A percentile compares a stretch with the other conserved stretches of the same genome.
Evolutionary conservation across 2,888 invertebrate genomes (phyloP).

Genomic region (Perizoma flavofasciatum): DNA sequence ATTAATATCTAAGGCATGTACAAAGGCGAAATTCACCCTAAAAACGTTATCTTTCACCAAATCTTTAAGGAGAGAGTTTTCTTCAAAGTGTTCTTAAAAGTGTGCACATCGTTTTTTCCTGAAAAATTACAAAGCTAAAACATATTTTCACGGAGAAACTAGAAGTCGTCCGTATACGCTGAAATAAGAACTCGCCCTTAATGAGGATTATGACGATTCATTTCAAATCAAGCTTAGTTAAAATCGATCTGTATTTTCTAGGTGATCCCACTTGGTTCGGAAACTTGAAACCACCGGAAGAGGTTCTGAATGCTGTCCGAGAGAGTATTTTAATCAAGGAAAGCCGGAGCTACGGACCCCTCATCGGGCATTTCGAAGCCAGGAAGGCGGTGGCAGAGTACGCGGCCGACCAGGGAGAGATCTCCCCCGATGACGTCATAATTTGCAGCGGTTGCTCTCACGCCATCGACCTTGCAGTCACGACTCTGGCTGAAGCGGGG

Average conservation of each 20-base stretch:
- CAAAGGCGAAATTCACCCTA: no score
- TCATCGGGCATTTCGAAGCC: conserved; percentile 90
- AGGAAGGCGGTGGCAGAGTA: conserved; percentile 94
- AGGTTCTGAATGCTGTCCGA: conserved; percentile 90
- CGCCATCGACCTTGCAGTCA: conserved; percentile 95
- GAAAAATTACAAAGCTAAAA: no score
- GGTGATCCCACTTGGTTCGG: conserved; percentile 98
- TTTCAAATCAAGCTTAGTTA: no score
- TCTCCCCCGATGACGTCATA: conserved; percentile 89
- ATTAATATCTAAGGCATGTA: no score
- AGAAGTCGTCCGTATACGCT: no score
- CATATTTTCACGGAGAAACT: no score
- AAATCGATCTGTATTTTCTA: conserved; percentile 54
- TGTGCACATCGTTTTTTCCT: no score
- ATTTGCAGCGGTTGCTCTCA: conserved; percentile 97
- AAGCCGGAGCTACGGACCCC: conserved; percentile 94
- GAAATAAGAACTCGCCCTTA: no score
- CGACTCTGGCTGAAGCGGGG: conserved; percentile 92
- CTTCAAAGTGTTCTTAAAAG: no score
- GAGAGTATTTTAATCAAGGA: conserved; percentile 86
- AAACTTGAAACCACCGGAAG: conserved; percentile 91
- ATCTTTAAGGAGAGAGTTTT: no score
- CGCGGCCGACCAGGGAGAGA: conserved; percentile 85
- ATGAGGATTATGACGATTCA: no score
- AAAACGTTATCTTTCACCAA: no score